These are phyloP conservation scores for Clarias batrachus DNA, from an alignment of 2,113 vertebrate genomes.

Conservation along the genomic window DNA sequence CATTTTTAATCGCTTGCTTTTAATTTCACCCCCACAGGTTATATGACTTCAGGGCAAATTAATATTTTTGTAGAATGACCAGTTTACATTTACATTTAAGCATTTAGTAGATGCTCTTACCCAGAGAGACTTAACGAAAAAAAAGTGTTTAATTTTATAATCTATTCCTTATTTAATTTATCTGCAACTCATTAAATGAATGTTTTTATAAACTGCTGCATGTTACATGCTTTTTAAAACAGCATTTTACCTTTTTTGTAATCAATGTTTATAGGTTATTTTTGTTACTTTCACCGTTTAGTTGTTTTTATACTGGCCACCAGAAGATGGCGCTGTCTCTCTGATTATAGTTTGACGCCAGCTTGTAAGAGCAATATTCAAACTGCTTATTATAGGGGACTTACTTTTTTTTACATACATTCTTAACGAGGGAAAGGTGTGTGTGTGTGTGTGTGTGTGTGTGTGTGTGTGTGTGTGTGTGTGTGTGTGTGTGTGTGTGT, in stretches of 20 bases:
- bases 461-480: too few species aligned
- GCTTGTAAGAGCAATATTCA: neutral
- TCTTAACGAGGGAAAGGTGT: neutral
- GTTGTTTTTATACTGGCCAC: neutral
- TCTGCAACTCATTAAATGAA: too few species aligned
- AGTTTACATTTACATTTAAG: too few species aligned
- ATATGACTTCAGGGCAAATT: neutral
- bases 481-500: too few species aligned
- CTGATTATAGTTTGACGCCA: neutral
- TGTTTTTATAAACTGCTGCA: neutral
- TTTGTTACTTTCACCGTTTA: neutral
- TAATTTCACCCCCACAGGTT: neutral
- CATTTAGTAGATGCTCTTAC: too few species aligned
- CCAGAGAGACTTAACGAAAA: too few species aligned
- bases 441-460: too few species aligned
- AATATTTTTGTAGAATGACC: neutral
- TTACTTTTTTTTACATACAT: neutral
- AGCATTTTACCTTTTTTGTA: neutral
- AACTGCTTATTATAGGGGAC: neutral
- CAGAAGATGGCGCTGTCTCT: conserved; percentile 13
- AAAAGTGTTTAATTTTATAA: neutral
- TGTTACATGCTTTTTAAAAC: too few species aligned
- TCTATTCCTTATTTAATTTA: neutral
- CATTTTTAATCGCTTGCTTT: neutral
- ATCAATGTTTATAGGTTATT: neutral